Evolutionary conservation across 2,888 invertebrate species (phyloP), one percentile per base, ranked within the genome.

Genomic region (Oithona nana): DNA sequence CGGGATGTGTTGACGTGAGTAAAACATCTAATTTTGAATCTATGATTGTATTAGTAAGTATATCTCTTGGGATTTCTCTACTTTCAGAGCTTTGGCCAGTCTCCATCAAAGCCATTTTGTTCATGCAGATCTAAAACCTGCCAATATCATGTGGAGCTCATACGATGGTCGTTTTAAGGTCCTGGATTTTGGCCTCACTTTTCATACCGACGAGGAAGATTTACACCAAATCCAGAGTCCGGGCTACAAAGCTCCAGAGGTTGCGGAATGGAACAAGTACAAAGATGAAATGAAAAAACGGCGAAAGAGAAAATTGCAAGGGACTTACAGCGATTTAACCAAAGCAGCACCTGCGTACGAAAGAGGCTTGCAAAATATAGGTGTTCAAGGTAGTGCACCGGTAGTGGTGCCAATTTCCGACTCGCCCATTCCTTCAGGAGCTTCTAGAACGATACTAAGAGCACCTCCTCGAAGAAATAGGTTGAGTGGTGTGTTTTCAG

Each of bases 51-150:
- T n/a, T n/a, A n/a, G n/a, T n/a, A 4, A 2, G 1, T 13, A 20
- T 54, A 4, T 22, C 4, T 3, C n/a, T 54, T 54, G 2, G n/a
- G n/a, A 28, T 1, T 57, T 57, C 28, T 29, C 28, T 4, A 57
- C 30, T n/a, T 57, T 28, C 28, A 57, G 57, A 28, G 57, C 26
- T 57, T 28, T 26, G n/a, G 20, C 39, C 39, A 39, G 39, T 16
- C 39, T 64, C 13, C 64, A 64, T 29, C 26, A 13, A 20, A 24
- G 22, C 3, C 8, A 62, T 6, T 55, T 65, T 39, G 66, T 66
- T 20, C 66, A 66, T 61, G 66, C 62, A 28, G 66, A 66, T 52
- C 50, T 66, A 28, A 66, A 66, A 57, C 66, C 66, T 11, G 61
- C 65, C 2, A 66, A 66, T 29, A 60, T 66, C 26, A 55, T 65